phyloP scores from a whole-genome alignment of 1,140 invertebrate genomes.

The Asbolus verrucosus region DNA sequence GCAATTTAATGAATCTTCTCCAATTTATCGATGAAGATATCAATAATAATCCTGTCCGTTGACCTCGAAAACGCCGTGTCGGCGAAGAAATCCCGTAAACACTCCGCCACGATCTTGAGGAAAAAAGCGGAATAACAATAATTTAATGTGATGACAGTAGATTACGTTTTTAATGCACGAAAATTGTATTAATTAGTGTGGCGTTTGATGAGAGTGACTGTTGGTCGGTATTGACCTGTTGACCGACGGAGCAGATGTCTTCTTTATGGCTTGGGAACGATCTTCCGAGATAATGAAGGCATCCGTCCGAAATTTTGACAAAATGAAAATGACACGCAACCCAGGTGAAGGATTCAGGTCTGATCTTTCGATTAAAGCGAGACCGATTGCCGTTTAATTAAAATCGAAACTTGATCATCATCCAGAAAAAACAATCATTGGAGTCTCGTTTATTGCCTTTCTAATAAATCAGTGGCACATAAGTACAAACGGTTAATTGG shows the following conservation, averaged over 20 bases:
- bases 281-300: constrained; percentile 11
- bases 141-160: constrained; percentile 36
- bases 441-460: background rate
- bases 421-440: background rate
- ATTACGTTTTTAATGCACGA: constrained; percentile 39
- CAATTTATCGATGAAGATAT: too few species aligned
- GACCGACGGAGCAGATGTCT: constrained; percentile 31
- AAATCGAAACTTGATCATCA: constrained; percentile 10
- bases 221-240: constrained; percentile 33
- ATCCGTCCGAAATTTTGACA: background rate
- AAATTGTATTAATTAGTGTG: constrained; percentile 36
- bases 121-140: constrained; percentile 21
- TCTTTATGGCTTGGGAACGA: constrained; percentile 30
- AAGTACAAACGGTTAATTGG: constrained; percentile 13
- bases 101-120: constrained; percentile 9
- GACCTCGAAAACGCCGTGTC: too few species aligned
- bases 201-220: constrained; percentile 20
- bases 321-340: constrained; percentile 25
- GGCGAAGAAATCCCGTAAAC: too few species aligned
- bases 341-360: constrained; percentile 24
- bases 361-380: background rate
- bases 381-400: constrained; percentile 3
- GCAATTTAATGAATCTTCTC: too few species aligned
- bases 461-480: background rate
- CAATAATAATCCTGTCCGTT: too few species aligned